phyloP scores from a whole-genome alignment of 1,140 invertebrate genomes.

The Agraylea sexmaculata region DNA sequence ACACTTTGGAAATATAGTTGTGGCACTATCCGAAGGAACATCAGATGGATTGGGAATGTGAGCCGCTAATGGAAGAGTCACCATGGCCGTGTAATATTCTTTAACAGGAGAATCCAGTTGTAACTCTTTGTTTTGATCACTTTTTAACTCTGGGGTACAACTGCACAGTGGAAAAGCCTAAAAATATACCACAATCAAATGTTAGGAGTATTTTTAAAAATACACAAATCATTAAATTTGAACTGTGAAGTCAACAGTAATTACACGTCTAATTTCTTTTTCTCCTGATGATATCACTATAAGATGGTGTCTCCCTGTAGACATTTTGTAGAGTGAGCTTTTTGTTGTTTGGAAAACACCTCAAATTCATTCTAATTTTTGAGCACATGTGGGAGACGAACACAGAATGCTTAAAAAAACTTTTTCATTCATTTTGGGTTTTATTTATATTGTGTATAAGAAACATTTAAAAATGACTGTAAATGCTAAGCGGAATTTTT shows the following conservation, averaged over 20 bases:
- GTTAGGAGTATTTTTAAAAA: background rate
- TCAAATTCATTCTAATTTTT: too few species aligned
- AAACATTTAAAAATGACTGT: too few species aligned
- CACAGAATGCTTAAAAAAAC: too few species aligned
- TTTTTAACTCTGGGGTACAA: slow-evolving; percentile 10
- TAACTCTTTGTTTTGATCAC: slow-evolving; percentile 4
- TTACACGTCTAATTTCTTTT: slow-evolving; percentile 3
- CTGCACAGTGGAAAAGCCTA: slow-evolving; percentile 13
- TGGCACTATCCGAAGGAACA: slow-evolving; percentile 2
- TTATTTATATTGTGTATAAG: too few species aligned
- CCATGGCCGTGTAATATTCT: slow-evolving; percentile 18
- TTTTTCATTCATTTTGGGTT: too few species aligned
- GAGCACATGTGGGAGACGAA: too few species aligned
- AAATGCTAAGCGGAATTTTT: too few species aligned
- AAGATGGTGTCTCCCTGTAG: too few species aligned
- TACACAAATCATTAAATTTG: slow-evolving; percentile 1
- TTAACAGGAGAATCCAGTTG: slow-evolving; percentile 4
- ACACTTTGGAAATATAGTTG: slow-evolving; percentile 15
- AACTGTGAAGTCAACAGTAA: slow-evolving; percentile 2
- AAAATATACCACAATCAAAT: slow-evolving; percentile 2
- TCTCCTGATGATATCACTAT: too few species aligned
- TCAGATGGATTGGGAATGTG: slow-evolving; percentile 8
- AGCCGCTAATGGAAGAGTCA: slow-evolving; percentile 14
- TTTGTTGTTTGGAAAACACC: too few species aligned
- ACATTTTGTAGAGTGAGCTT: too few species aligned